Evolutionary conservation across 2,113 vertebrate genomes (phyloP), one percentile per base, ranked within the genome.

Genomic region (Syrmaticus mikado): DNA sequence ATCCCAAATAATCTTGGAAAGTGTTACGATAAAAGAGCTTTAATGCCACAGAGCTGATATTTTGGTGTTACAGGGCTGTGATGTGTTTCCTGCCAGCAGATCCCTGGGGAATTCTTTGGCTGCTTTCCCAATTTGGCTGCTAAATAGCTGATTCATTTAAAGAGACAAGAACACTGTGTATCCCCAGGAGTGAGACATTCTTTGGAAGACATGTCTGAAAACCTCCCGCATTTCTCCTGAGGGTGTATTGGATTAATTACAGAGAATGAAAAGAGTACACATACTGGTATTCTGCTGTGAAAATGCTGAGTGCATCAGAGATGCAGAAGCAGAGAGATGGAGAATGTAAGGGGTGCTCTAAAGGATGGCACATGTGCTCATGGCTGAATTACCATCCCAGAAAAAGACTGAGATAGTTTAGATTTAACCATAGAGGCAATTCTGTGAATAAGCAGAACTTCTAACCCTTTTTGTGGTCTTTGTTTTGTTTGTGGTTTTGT

Each of bases 61-160:
- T 90, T 93, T 74, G 83, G 4, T 89, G 15, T 92, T 73, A 11
- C 58, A 32, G 83, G 48, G 40, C 30, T 65, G 10, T 46, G 80
- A 82, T 89, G 86, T 2, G 1, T 65, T 81, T 92, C 86, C 86
- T 92, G 62, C 62, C 83, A 89, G 81, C n/a, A 66, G 53, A 11
- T 82, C 83, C 64, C 81, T 52, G 24, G 83, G 70, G 90, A 89
- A 32, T 27, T 41, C 45, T 86, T 71, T 92, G 96, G 73, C 71
- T 82, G 85, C 73, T 61, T 84, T 95, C 81, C 90, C 53, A 87
- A 82, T 93, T 90, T 79, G 78, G 70, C 57, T 85, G 82, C 48
- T 85, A 68, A 80, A 65, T 14, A 80, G 74, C 38, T 88, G 77
- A 72, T 53, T 86, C 83, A 65, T 84, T 94, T 94, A 95, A 96